phyloP scores from a whole-genome alignment of 35 echinoderm and acorn worm species.

The Lytechinus variegatus region DNA sequence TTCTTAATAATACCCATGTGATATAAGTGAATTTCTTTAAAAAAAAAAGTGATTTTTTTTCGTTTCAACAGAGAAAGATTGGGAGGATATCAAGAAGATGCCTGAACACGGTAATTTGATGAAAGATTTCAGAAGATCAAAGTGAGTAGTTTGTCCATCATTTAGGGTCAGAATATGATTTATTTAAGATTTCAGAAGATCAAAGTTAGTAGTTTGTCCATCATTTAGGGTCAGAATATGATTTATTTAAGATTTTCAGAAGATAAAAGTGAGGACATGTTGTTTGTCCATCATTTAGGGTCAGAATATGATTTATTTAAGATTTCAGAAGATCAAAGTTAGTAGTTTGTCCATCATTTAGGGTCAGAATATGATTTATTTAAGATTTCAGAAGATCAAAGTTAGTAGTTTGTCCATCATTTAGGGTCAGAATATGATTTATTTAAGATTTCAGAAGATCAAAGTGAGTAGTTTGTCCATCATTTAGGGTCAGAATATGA shows the following conservation, averaged over 20 bases:
- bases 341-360: not conserved
- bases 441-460: conserved; percentile 90
- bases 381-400: conserved; percentile 89
- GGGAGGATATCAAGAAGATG: conserved; percentile 99
- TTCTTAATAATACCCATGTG: too few relatives aligned
- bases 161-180: not conserved
- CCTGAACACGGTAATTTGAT: conserved; percentile 87
- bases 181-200: conserved; percentile 89
- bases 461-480: conserved; percentile 51
- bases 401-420: conserved; percentile 28
- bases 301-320: conserved; percentile 55
- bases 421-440: not conserved
- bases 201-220: conserved; percentile 51
- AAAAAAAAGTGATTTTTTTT: not conserved
- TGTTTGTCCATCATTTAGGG: not conserved
- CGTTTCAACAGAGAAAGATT: conserved; percentile 84
- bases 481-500: too few relatives aligned
- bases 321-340: conserved; percentile 90
- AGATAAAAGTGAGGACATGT: conserved; percentile 74
- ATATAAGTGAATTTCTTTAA: too few relatives aligned
- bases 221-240: too few relatives aligned
- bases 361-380: too few relatives aligned
- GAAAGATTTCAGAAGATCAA: conserved; percentile 89
- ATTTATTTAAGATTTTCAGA: too few relatives aligned
- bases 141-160: conserved; percentile 37